phyloP scores from a whole-genome alignment of 2,888 invertebrate species.

The Cyaniris semiargus region DNA sequence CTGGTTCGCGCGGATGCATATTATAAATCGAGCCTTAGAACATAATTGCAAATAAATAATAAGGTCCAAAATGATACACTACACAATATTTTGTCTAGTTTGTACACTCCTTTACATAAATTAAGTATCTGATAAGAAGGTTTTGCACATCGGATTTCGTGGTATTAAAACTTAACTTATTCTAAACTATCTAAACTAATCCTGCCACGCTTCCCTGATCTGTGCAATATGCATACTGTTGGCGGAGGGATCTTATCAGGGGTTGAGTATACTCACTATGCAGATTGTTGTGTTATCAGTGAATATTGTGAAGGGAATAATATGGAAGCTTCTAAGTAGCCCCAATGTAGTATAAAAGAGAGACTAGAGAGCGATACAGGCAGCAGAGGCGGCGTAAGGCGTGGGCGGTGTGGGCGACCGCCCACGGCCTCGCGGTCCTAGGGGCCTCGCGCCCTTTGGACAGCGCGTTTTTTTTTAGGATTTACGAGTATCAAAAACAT shows the following conservation, averaged over 20 bases:
- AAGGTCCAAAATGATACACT: too few relatives aligned
- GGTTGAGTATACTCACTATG: not conserved
- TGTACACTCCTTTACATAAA: not conserved
- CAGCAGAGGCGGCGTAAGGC: too few relatives aligned
- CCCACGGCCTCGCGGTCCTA: too few relatives aligned
- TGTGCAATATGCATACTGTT: conserved; percentile 5
- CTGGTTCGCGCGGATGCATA: too few relatives aligned
- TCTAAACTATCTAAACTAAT: not conserved
- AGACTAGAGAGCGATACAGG: too few relatives aligned
- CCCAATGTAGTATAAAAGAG: too few relatives aligned
- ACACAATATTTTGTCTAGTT: too few relatives aligned
- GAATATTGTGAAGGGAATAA: not conserved
- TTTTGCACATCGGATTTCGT: not conserved
- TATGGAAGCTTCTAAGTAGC: not conserved
- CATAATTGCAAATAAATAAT: not conserved
- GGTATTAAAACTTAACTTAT: conserved; percentile 3
- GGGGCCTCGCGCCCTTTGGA: too few relatives aligned
- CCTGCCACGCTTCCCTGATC: not conserved
- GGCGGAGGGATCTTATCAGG: not conserved
- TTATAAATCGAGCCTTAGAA: too few relatives aligned
- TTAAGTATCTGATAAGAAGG: not conserved
- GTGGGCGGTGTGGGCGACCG: too few relatives aligned
- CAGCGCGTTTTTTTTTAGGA: too few relatives aligned
- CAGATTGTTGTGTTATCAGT: not conserved
- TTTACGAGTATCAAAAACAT: too few relatives aligned